Base-by-base conservation (phyloP, 2,888 invertebrate species). In the Zele albiditarsus region DNA sequence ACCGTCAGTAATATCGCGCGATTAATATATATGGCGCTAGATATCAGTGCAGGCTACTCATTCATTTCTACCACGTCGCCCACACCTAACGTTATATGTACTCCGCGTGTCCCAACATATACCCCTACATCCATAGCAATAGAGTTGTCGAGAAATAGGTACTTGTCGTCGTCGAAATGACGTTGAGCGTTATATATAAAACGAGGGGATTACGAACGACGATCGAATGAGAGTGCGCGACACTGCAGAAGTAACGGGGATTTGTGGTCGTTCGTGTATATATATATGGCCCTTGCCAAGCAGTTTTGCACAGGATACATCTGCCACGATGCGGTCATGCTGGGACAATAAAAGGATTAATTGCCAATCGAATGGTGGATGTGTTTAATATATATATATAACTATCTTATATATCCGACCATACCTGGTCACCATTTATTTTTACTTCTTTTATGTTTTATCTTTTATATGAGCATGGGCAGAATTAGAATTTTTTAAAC, bases 311-410 rank as follows among this genome's bases (percentile, higher is more conserved):
- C 63, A 23, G 70, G 31, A 62, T 62, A 27, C 31, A 38, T 49
- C 6, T 23, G 53, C 65, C 63, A 69, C 38, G 58, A 68, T 65
- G 38, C 71, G 62, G 67, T 71, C 71, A 69, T 46, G n/a, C 46
- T 53, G 58, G 71, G 60, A 60, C 77, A 68, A 71, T 77, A 69
- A 71, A 75, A 74, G 69, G 71, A 77, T 77, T 74, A 77, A 77
- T 77, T 74, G 74, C 63, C 77, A 77, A 74, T 77, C 67, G 66
- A 53, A 63, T 46, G 28, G 53, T 58, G 58, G 66, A 63, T 49
- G 46, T 58, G 57, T 63, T n/a, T n/a, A 8, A 46, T 46, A 16
- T 16, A 46, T 1, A 4, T 46, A 46, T 46, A 46, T 46, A n/a
- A 20, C 72, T 38, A 66, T 73, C 53, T 53, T 69, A 27, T 31